A percentile compares a stretch with the other conserved stretches of the same genome.
phyloP scores from a whole-genome alignment of 2,113 vertebrate species.

The Dipodomys spectabilis region DNA sequence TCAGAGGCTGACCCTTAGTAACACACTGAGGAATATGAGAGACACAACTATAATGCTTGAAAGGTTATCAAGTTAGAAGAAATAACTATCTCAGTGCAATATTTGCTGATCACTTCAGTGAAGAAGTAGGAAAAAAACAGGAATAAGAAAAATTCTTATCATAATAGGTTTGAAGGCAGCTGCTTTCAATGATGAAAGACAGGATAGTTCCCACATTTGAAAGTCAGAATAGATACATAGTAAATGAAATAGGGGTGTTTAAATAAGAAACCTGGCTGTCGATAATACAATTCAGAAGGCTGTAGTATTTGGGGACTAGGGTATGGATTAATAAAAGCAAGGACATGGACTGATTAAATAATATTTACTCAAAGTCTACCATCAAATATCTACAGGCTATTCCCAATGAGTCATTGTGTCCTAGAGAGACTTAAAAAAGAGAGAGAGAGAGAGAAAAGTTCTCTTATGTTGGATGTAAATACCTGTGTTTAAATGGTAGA shows the following conservation, averaged over 20 bases:
- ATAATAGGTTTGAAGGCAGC: neutral
- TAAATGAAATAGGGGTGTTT: neutral
- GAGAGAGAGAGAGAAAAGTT: neutral
- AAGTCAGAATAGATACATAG: neutral
- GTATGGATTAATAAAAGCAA: neutral
- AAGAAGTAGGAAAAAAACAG: neutral
- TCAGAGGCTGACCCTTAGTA: neutral
- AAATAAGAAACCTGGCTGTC: neutral
- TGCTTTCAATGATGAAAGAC: neutral
- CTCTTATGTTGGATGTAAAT: neutral
- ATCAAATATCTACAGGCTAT: neutral
- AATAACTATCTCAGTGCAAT: neutral
- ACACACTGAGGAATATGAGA: neutral
- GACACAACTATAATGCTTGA: neutral
- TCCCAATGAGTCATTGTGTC: neutral
- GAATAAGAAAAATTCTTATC: neutral
- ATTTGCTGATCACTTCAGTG: neutral
- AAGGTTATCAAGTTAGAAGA: neutral
- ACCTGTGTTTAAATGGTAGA: neutral
- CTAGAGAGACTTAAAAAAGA: neutral
- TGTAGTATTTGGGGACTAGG: neutral
- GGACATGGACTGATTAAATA: neutral
- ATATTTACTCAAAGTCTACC: neutral
- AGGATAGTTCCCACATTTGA: neutral
- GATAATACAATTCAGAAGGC: neutral